phyloP scores from a whole-genome alignment of 2,797 vertebrate species.

The Mus caroli region DNA sequence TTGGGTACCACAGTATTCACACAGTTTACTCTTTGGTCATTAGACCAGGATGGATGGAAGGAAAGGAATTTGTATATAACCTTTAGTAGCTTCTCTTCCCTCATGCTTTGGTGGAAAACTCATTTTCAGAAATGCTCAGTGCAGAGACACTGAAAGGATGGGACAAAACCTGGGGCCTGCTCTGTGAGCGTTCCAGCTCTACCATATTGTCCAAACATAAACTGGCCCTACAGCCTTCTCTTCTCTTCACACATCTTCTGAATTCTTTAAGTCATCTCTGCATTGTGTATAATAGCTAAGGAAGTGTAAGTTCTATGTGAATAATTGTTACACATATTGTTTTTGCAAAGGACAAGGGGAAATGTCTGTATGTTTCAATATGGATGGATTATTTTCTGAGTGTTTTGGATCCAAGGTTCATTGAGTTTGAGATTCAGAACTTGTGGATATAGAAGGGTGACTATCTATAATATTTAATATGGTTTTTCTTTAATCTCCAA shows the following conservation, averaged over 20 bases:
- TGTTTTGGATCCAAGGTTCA: not conserved
- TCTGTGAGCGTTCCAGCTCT: not conserved
- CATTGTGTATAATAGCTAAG: not conserved
- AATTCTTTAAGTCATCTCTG: not conserved
- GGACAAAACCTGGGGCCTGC: too few relatives aligned
- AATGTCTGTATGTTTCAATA: not conserved
- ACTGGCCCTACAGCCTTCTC: not conserved
- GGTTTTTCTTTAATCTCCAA: conserved; percentile 11
- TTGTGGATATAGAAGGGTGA: not conserved
- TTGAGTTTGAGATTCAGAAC: not conserved
- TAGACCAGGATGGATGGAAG: not conserved
- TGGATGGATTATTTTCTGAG: not conserved
- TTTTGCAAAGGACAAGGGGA: not conserved
- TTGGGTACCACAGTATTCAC: not conserved
- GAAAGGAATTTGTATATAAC: not conserved
- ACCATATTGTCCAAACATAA: not conserved
- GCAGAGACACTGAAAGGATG: not conserved
- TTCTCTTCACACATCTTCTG: not conserved
- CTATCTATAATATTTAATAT: not conserved
- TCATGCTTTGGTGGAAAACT: not conserved
- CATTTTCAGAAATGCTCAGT: not conserved
- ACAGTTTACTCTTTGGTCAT: not conserved
- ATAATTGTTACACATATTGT: not conserved
- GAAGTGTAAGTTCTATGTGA: not conserved
- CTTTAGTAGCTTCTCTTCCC: not conserved